These are phyloP conservation scores for Scelioninae gen. 1 DNA, from an alignment of 2,888 invertebrate species.

Conservation along the genomic window DNA sequence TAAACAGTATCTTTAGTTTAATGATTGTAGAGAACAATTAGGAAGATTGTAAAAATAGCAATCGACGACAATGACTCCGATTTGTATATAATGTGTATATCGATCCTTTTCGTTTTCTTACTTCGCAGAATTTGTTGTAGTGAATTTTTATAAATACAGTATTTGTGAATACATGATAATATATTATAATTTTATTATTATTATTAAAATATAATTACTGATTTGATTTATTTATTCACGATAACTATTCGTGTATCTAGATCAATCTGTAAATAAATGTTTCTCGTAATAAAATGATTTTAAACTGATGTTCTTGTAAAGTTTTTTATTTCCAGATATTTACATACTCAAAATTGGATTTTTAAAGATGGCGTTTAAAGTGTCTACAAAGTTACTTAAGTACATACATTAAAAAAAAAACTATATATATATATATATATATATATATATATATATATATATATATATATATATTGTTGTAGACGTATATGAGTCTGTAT, in stretches of 20 bases:
- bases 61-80: constrained; percentile 31
- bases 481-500: constrained; percentile 7
- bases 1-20: not conserved
- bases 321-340: constrained; percentile 1
- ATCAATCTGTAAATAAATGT: constrained; percentile 81
- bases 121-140: constrained; percentile 70
- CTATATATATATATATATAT: no score
- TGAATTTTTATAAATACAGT: constrained; percentile 77
- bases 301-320: constrained; percentile 20
- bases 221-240: constrained; percentile 71
- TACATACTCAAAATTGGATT: no score
- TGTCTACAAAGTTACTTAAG: constrained; percentile 7
- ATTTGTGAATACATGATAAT: constrained; percentile 76
- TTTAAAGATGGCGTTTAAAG: constrained; percentile 2
- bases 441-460: not conserved
- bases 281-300: constrained; percentile 80
- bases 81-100: constrained; percentile 62
- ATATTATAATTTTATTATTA: constrained; percentile 73
- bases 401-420: not conserved
- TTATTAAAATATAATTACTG: no score
- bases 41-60: constrained; percentile 42
- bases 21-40: constrained; percentile 22
- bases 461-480: not conserved
- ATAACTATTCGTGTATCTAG: constrained; percentile 54
- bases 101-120: constrained; percentile 70